Conservation (phyloP, 2,113 vertebrate species). For the Ahaetulla prasina region DNA sequence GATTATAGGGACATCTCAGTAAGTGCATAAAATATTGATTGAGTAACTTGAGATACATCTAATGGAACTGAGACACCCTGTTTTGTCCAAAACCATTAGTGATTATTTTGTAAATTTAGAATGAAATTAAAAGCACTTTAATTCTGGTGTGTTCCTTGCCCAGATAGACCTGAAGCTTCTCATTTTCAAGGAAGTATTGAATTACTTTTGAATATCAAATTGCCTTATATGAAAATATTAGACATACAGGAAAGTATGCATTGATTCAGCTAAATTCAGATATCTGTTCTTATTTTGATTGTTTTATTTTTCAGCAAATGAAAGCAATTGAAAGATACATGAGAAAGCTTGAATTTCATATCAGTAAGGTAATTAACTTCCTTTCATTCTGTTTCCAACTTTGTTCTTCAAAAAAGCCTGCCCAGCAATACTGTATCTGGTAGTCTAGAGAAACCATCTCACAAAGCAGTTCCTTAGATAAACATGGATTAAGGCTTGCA, state of each 20-base stretch:
- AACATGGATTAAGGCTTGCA: neutral
- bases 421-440: neutral
- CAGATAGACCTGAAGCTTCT: neutral
- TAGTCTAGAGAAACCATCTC: neutral
- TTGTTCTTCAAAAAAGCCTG: constrained; percentile 24
- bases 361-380: constrained; percentile 87
- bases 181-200: neutral
- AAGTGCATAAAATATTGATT: neutral
- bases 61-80: neutral
- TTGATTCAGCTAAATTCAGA: neutral
- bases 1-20: neutral
- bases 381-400: constrained; percentile 33
- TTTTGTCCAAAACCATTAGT: neutral
- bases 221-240: neutral
- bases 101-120: neutral
- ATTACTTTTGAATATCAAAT: neutral
- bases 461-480: neutral
- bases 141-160: neutral
- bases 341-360: constrained; percentile 96
- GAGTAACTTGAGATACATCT: neutral
- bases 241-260: neutral
- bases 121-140: neutral
- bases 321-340: constrained; percentile 94
- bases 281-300: constrained; percentile 28
- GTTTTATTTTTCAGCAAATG: constrained; percentile 86